A percentile compares a stretch with the other conserved stretches of the same genome.
Conservation (phyloP, 2,888 invertebrate species). For the Dione vanillae region DNA sequence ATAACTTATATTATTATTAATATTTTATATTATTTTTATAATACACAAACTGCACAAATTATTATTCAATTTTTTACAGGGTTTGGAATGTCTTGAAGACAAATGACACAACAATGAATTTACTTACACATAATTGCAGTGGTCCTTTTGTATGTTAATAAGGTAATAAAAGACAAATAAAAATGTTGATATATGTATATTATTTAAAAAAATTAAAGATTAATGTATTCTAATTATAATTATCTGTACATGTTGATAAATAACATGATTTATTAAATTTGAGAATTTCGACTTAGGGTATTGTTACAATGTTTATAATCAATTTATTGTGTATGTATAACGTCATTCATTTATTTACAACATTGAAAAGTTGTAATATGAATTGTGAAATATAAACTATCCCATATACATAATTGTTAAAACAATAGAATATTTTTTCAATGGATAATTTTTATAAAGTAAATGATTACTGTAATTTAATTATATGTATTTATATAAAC, state of each 20-base stretch:
- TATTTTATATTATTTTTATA: neutral
- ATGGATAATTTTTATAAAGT: neutral
- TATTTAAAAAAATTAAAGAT: slow-evolving; percentile 78
- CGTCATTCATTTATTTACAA: slow-evolving; percentile 71
- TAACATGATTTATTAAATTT: slow-evolving; percentile 69
- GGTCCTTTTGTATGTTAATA: neutral
- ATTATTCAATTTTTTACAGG: slow-evolving; percentile 1
- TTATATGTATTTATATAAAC: neutral
- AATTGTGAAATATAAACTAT: slow-evolving; percentile 16
- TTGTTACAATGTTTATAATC: slow-evolving; percentile 51
- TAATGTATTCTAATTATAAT: slow-evolving; percentile 78
- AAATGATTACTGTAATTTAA: neutral
- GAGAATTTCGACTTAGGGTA: slow-evolving; percentile 73
- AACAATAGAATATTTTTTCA: slow-evolving; percentile 4
- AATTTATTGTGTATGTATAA: slow-evolving; percentile 62
- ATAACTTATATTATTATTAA: neutral
- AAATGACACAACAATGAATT: neutral
- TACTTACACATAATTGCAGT: neutral
- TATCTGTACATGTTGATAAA: slow-evolving; percentile 81
- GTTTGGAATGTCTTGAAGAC: slow-evolving; percentile 8
- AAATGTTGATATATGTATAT: slow-evolving; percentile 82
- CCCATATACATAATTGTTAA: neutral
- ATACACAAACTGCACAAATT: neutral
- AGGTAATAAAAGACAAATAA: slow-evolving; percentile 60
- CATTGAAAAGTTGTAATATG: slow-evolving; percentile 38